Evolutionary conservation across 2,113 vertebrate species (phyloP), one percentile per base, ranked within the genome.

Genomic region (Chinchilla lanigera): DNA sequence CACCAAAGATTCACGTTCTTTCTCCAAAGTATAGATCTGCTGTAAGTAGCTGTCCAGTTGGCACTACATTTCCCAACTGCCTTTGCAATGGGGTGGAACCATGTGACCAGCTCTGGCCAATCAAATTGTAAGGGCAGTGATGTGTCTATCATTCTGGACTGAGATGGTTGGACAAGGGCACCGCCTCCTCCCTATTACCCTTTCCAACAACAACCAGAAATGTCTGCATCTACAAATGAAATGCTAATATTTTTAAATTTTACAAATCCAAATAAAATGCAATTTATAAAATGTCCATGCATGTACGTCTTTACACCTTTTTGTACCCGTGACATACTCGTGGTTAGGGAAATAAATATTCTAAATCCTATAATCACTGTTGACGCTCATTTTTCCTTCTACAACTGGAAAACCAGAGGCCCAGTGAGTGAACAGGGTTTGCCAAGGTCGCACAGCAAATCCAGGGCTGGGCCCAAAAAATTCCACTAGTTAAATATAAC

Each of bases 391-490:
- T 30, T 60, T 22, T 80, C 90, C 85, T 92, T 26, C 69, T 16
- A 26, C 30, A 67, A 0, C 86, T n/a, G 61, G 89, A 35, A 60
- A 96, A 69, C 63, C 24, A 58, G 81, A 67, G 81, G 52, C 56
- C 84, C 69, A 88, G 92, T 73, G 75, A 96, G 63, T 87, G 65
- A 85, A 52, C 11, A 47, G 20, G n/a, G 77, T 58, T 85, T n/a
- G 69, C 71, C 85, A 52, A 44, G 63, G 88, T 93, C 96, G 88
- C 97, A 92, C 44, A 86, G 95, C 82, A 81, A 92, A 90, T n/a
- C 41, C 88, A 44, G 38, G 50, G 81, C 61, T 58, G 77, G 87
- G 12, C 26, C 75, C 69, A 14, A 65, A 78, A 38, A 33, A 82
- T 75, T 50, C 95, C 92, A 82, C 93, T 75, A 60, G 35, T 35